Base-by-base conservation (phyloP, 1,140 invertebrate species). In the Dendroctonus valens region DNA sequence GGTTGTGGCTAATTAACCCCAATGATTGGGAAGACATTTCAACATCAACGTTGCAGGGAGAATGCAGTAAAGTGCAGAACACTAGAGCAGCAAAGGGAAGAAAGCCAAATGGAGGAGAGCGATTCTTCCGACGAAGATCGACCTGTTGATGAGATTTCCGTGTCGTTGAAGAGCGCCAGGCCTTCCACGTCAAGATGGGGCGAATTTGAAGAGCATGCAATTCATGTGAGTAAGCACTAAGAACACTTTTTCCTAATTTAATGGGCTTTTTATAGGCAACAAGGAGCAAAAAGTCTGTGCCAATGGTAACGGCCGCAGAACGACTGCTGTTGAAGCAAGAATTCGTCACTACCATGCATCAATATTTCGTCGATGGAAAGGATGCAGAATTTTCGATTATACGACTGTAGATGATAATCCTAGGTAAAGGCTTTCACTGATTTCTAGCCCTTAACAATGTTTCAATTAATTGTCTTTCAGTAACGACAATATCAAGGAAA, bases 301-400 rank as follows among this genome's bases (percentile, higher is more conserved):
- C 62, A 39, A 63, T 41, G 15, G 82, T 85, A 54, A 83, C 81
- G 65, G 79, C 81, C 0, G 77, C 83, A 67, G 85, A 90, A 79
- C 81, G 84, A 73, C 77, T 83, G 50, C 73, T 93, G n/a, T 76
- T 95, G 1, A 83, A 84, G 67, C 83, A 92, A 73, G 94, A 97
- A 79, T 97, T 96, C 78, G 79, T 91, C 11, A 87, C 89, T 44
- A 85, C 89, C 68, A 97, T 97, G 94, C 91, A 94, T 76, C 84
- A 88, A 72, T 89, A 85, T 75, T 97, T 97, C 79, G 75, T 97
- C 39, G 84, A 89, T 71, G 94, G 94, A 0, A 86, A 88, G 74
- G 94, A 97, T 80, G 70, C 74, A 48, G 87, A 92, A 71, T 91
- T 93, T 91, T 93, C 83, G 91, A 96, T 79, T 97, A 97, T 73